These are phyloP conservation scores for Thamnophis elegans DNA, from an alignment of 2,797 vertebrate genomes.

Conservation along the genomic window DNA sequence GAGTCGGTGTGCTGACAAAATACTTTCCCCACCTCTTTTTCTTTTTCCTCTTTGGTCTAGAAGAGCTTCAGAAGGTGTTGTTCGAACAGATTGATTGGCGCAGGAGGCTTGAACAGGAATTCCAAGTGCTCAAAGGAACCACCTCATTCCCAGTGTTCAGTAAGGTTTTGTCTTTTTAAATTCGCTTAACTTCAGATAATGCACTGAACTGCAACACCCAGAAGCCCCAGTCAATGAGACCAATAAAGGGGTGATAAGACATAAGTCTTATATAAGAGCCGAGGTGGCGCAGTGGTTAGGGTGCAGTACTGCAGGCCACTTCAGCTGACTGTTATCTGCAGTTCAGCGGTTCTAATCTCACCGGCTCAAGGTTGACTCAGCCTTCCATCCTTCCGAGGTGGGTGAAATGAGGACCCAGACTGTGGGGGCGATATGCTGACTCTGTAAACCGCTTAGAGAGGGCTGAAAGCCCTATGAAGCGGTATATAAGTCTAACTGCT, in stretches of 20 bases:
- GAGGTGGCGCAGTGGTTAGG: too few relatives aligned
- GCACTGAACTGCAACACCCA: background rate
- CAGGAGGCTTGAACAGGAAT: constrained; percentile 95
- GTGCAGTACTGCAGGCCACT: too few relatives aligned
- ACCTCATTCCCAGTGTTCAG: constrained; percentile 94
- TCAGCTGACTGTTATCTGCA: too few relatives aligned
- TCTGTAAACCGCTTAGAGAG: too few relatives aligned
- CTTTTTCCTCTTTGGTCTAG: constrained; percentile 65
- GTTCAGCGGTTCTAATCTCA: too few relatives aligned
- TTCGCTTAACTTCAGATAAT: background rate
- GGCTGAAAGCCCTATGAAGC: too few relatives aligned
- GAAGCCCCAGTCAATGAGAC: background rate
- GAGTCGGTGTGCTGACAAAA: constrained; percentile 59
- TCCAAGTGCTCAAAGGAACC: constrained; percentile 94
- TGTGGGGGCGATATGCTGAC: too few relatives aligned
- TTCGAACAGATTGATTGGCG: constrained; percentile 97
- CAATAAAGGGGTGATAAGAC: background rate
- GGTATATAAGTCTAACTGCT: too few relatives aligned
- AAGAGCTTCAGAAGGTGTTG: constrained; percentile 98
- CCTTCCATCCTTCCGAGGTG: too few relatives aligned
- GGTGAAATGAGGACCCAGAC: too few relatives aligned
- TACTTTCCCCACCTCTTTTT: constrained; percentile 64
- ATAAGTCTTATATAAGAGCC: too few relatives aligned
- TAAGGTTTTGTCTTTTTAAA: constrained; percentile 73
- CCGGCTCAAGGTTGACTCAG: too few relatives aligned